Conservation (phyloP, 2,113 vertebrate species). For the Eudyptes chrysolophus region DNA sequence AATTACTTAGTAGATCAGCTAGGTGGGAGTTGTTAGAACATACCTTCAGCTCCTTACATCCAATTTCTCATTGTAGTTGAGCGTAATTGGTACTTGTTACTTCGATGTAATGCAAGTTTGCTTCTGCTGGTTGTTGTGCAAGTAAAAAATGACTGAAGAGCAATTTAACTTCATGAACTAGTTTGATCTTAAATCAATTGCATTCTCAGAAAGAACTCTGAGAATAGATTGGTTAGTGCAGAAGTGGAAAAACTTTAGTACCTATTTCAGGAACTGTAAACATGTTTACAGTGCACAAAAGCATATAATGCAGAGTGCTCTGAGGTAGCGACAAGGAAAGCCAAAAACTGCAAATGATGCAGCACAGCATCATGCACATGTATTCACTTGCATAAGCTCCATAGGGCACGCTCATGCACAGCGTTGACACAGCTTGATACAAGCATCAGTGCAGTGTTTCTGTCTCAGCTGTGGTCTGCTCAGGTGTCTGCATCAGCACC, state of each 20-base stretch:
- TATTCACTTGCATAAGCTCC: background rate
- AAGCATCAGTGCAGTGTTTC: background rate
- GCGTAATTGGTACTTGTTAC: slow-evolving; percentile 7
- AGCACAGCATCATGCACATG: background rate
- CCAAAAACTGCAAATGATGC: background rate
- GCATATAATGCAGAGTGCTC: background rate
- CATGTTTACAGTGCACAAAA: background rate
- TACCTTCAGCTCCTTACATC: background rate
- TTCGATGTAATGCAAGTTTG: background rate
- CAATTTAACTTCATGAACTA: background rate
- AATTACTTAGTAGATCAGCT: background rate
- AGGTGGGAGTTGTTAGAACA: background rate
- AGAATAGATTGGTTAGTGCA: background rate
- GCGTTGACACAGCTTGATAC: background rate
- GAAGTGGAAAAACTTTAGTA: background rate
- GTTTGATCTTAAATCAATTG: background rate
- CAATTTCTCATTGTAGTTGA: background rate
- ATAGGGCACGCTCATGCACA: fast-evolving
- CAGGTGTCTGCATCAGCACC: background rate
- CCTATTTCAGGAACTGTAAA: background rate
- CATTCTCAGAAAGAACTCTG: background rate
- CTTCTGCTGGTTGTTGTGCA: slow-evolving; percentile 26
- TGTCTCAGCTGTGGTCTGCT: background rate
- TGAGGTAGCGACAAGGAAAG: background rate
- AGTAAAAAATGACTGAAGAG: background rate